Evolutionary conservation across 2,888 invertebrate species (phyloP), one percentile per base, ranked within the genome.

Genomic region (Polydrusus cervinus): DNA sequence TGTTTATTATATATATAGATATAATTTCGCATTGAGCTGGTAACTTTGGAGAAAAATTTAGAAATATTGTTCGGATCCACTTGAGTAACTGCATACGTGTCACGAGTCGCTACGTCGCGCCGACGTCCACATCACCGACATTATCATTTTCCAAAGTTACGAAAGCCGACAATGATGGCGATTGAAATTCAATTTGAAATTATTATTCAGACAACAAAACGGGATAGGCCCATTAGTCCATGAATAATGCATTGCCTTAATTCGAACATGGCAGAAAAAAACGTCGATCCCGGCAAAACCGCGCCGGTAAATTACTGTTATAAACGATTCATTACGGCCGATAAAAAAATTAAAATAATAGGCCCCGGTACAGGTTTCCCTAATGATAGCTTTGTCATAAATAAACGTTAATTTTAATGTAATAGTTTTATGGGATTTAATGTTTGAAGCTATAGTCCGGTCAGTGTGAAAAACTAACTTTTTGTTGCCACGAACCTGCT

Each of bases 171-270:
- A 67, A 66, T 68, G 49, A 62, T 53, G 67, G 61, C 47, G 73
- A 73, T 61, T 53, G 65, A 61, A n/a, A n/a, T n/a, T n/a, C n/a
- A n/a, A n/a, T n/a, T n/a, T n/a, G n/a, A n/a, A 73, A 73, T 73
- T 66, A 73, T 73, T 73, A 73, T 73, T 67, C 73, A 45, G 67
- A 73, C 73, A 73, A 67, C 60, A 47, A 43, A 57, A 65, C 66
- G 72, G 66, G 66, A 61, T 61, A 61, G 67, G 65, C 45, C n/a
- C n/a, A n/a, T n/a, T n/a, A n/a, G n/a, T n/a, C n/a, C 51, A 68
- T 73, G 73, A 73, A 73, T 73, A 73, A 73, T 73, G 67, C 61
- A 73, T 67, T 47, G 25, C 11, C 43, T 20, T 45, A 43, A 60
- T 53, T 53, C 68, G 68, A 60, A 68, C 53, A 73, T 30, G 43